Evolutionary conservation across 2,888 invertebrate genomes (phyloP), one percentile per base, ranked within the genome.

Genomic region (Synergus gifuensis): DNA sequence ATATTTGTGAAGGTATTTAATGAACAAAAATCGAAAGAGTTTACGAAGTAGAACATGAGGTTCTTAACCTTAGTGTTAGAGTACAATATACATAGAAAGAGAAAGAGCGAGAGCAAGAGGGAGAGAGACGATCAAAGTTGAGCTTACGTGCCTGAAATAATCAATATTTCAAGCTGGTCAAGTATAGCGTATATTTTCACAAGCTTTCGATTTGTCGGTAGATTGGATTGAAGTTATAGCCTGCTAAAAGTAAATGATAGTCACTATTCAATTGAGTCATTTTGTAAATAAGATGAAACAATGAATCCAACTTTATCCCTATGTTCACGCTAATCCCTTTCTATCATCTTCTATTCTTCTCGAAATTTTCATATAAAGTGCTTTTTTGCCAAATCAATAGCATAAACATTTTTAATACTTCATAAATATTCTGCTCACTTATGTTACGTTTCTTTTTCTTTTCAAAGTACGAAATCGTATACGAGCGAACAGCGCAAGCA

Each of bases 1-100:
- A 77, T 79, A 64, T 40, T 9, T 64, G 42, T 64, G 64, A 2
- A 16, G 40, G 64, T 40, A 64, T 64, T 64, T 64, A 64, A 28
- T 28, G 28, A 28, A 28, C 3, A 28, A 40, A 62, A 16, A 86
- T 87, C 86, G 86, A 86, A 86, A 85, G 82, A 79, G 83, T 83
- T 3, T 36, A 83, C 84, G 82, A 90, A 90, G 84, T 89, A 83
- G 90, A 89, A 81, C 90, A 87, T 80, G 87, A 90, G 91, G 91
- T 91, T 90, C 90, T 91, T 91, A 87, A 91, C 91, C 91, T 85
- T 78, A 77, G 64, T 3, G 73, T 54, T 49, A 14, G 36, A 73
- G 46, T 73, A 73, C 22, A 73, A 14, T 46, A 36, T 46, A 22
- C 78, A 62, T 62, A 64, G 64, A 64, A 16, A 64, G 36, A 36